Evolutionary conservation across 2,888 invertebrate genomes (phyloP).

Genomic region (Linnaemya tessellans): DNA sequence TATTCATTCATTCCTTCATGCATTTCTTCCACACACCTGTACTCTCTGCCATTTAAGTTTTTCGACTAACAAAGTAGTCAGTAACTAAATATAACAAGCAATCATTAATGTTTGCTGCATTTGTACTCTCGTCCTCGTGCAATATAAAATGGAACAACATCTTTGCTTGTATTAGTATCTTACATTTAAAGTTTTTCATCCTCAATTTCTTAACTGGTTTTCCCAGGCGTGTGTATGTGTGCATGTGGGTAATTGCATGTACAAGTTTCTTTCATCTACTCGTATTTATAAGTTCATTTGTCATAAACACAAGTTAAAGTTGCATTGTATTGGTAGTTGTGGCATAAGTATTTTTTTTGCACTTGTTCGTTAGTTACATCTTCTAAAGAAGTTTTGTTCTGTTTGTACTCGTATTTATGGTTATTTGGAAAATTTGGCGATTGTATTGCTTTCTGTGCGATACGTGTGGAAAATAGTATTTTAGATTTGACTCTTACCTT

Average conservation of each 20-base stretch:
- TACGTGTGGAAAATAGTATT: slow-evolving; percentile 22
- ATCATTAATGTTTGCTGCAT: slow-evolving; percentile 64
- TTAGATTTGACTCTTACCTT: not conserved
- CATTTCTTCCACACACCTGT: slow-evolving; percentile 44
- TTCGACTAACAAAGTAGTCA: slow-evolving; percentile 15
- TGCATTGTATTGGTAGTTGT: slow-evolving; percentile 56
- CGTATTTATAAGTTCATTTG: slow-evolving; percentile 61
- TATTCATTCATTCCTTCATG: slow-evolving; percentile 1
- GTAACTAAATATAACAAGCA: slow-evolving; percentile 54
- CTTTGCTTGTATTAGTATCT: slow-evolving; percentile 24
- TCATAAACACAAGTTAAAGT: slow-evolving; percentile 73
- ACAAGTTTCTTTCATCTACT: slow-evolving; percentile 51
- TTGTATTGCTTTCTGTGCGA: slow-evolving; percentile 19
- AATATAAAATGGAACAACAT: slow-evolving; percentile 35
- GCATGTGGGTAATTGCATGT: slow-evolving; percentile 53
- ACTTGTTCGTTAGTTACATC: slow-evolving; percentile 46
- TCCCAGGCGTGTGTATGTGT: slow-evolving; percentile 18
- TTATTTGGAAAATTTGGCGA: slow-evolving; percentile 32
- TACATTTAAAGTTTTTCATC: slow-evolving; percentile 13
- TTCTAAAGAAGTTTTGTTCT: slow-evolving; percentile 51
- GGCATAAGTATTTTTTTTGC: slow-evolving; percentile 23
- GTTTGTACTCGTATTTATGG: slow-evolving; percentile 55
- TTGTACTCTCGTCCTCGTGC: slow-evolving; percentile 37
- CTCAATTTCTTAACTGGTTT: slow-evolving; percentile 13
- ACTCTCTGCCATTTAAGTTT: slow-evolving; percentile 27